Evolutionary conservation across 2,797 vertebrate species (phyloP).

Genomic region (Synanceia verrucosa): DNA sequence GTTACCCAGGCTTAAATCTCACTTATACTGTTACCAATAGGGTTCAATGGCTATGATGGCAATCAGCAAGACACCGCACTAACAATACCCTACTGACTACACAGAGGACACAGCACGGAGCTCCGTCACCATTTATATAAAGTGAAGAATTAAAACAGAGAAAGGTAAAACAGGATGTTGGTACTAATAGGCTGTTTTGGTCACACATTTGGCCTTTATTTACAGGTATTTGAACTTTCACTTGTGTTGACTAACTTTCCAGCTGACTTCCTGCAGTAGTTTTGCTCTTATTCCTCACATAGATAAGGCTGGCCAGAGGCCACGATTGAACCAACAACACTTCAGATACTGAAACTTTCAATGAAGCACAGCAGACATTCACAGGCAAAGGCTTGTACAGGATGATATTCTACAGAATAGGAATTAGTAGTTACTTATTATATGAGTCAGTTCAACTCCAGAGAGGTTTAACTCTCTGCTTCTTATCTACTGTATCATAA

Average conservation of each 20-base stretch:
- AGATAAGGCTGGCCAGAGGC: background rate
- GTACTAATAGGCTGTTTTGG: slow-evolving; percentile 14
- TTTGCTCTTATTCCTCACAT: background rate
- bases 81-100: slow-evolving; percentile 70
- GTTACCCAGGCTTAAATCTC: slow-evolving; percentile 81
- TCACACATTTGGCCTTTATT: background rate
- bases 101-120: slow-evolving; percentile 47
- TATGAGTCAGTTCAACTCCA: background rate
- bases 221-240: slow-evolving; percentile 24
- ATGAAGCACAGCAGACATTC: background rate
- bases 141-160: slow-evolving; percentile 54
- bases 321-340: background rate
- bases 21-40: slow-evolving; percentile 80
- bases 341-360: background rate
- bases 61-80: slow-evolving; percentile 77
- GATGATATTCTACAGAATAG: background rate
- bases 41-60: slow-evolving; percentile 81
- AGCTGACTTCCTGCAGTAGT: slow-evolving; percentile 11
- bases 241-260: slow-evolving; percentile 32
- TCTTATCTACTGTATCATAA: background rate
- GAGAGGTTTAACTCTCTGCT: background rate
- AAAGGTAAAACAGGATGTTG: slow-evolving; percentile 26
- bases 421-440: background rate
- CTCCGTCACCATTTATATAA: slow-evolving; percentile 47
- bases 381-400: background rate